phyloP scores from a whole-genome alignment of 1,140 invertebrate genomes.

The fruit fly (Drosophila melanogaster) region DNA sequence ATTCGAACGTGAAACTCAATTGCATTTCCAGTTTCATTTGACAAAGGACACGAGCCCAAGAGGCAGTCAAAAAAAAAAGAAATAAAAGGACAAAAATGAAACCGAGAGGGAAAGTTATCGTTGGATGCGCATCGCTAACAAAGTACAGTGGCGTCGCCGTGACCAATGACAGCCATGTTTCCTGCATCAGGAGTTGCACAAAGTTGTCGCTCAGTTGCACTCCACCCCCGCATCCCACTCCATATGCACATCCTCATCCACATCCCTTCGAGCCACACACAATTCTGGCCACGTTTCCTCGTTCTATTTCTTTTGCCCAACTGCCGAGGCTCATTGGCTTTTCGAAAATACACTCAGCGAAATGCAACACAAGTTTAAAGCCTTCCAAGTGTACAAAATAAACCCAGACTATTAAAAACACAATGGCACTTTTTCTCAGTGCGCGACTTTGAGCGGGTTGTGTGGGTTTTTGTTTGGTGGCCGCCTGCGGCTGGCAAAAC shows the following conservation, averaged over 20 bases:
- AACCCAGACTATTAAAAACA: too few species aligned
- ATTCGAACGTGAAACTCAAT: constrained; percentile 27
- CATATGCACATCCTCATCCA: neutral
- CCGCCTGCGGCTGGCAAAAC: constrained; percentile 64
- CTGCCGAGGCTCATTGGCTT: constrained; percentile 72
- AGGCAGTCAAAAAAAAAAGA: constrained; percentile 2
- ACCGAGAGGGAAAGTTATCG: constrained; percentile 45
- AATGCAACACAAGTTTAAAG: neutral
- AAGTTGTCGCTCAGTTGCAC: constrained; percentile 51
- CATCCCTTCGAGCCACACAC: constrained; percentile 31
- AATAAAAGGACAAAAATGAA: too few species aligned
- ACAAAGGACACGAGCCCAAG: constrained; percentile 24
- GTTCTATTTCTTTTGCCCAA: constrained; percentile 63
- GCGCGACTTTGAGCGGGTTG: constrained; percentile 15
- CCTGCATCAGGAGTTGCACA: constrained; percentile 67
- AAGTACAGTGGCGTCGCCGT: constrained; percentile 28
- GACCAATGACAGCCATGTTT: constrained; percentile 45
- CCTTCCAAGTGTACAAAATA: too few species aligned
- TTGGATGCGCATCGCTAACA: constrained; percentile 58
- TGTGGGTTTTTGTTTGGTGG: constrained; percentile 48
- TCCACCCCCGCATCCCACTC: constrained; percentile 5
- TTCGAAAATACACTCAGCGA: constrained; percentile 8
- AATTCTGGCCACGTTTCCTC: constrained; percentile 65
- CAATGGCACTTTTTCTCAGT: neutral
- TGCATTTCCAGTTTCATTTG: constrained; percentile 21